A percentile compares a stretch with the other conserved stretches of the same genome.
phyloP scores from a whole-genome alignment of 2,888 invertebrate species.

The Caenorhabditis afra region DNA sequence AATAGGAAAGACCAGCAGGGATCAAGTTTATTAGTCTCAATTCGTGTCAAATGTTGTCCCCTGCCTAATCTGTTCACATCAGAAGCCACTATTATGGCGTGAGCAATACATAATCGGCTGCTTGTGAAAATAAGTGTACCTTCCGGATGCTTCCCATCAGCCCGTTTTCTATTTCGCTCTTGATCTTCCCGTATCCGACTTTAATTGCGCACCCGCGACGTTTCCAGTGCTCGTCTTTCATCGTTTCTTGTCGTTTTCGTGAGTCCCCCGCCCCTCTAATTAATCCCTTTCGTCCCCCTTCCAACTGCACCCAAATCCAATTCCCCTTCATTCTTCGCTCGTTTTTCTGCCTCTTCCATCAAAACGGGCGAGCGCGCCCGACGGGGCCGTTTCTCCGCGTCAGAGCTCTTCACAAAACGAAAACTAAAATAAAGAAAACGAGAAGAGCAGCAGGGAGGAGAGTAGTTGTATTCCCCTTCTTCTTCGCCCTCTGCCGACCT shows the following conservation, averaged over 20 bases:
- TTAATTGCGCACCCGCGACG: slow-evolving; percentile 8
- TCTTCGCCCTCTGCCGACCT: slow-evolving; percentile 19
- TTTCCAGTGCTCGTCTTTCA: neutral
- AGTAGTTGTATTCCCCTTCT: slow-evolving; percentile 34
- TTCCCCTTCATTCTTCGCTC: slow-evolving; percentile 49
- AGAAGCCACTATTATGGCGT: too few species aligned
- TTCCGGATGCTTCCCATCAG: neutral
- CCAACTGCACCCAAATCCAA: slow-evolving; percentile 53
- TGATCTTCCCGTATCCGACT: neutral
- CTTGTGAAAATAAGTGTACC: neutral
- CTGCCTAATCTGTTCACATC: neutral
- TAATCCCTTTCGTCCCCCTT: slow-evolving; percentile 39
- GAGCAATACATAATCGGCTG: neutral
- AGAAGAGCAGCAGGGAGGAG: slow-evolving; percentile 38
- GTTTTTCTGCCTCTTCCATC: slow-evolving; percentile 36
- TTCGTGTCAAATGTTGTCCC: too few species aligned
- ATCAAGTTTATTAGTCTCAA: too few species aligned
- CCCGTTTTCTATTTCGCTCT: neutral
- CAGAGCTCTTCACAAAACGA: slow-evolving; percentile 40
- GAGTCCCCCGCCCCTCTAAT: slow-evolving; percentile 33
- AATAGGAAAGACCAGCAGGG: neutral
- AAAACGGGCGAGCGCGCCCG: too few species aligned
- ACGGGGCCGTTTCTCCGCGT: slow-evolving; percentile 29
- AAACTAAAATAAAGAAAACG: slow-evolving; percentile 58
- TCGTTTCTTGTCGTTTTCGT: slow-evolving; percentile 15